Conservation (phyloP, 2,113 vertebrate species). For the Sisor rabdophorus region DNA sequence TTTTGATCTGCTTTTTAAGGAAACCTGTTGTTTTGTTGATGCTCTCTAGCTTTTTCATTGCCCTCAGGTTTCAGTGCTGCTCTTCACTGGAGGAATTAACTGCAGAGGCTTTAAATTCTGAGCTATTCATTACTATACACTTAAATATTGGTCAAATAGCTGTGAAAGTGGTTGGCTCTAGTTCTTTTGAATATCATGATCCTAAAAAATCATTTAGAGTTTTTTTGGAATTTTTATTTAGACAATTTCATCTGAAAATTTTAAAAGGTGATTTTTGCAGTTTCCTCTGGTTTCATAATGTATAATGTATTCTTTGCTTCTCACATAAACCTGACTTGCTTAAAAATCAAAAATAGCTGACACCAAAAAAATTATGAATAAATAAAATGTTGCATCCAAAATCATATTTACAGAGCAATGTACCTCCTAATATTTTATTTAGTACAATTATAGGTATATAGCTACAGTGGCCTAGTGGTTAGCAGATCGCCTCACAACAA, state of each 20-base stretch:
- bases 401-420: no score
- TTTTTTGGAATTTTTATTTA: neutral
- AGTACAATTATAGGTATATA: no score
- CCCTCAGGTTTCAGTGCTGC: conserved; percentile 10
- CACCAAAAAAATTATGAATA: neutral
- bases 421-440: no score
- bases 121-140: neutral
- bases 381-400: no score
- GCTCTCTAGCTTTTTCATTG: conserved; percentile 21
- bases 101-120: conserved; percentile 23
- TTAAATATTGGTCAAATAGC: neutral
- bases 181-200: neutral
- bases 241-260: neutral
- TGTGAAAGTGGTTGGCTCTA: neutral
- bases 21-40: conserved; percentile 43
- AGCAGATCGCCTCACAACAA: no score
- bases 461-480: no score
- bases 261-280: neutral
- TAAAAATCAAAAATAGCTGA: neutral
- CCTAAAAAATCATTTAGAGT: neutral
- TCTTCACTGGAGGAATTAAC: conserved; percentile 32
- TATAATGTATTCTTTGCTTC: neutral
- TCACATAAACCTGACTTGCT: neutral
- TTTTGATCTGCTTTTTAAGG: conserved; percentile 17
- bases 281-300: neutral